Conservation (phyloP, 2,888 invertebrate genomes). For the Melanotus villosus region DNA sequence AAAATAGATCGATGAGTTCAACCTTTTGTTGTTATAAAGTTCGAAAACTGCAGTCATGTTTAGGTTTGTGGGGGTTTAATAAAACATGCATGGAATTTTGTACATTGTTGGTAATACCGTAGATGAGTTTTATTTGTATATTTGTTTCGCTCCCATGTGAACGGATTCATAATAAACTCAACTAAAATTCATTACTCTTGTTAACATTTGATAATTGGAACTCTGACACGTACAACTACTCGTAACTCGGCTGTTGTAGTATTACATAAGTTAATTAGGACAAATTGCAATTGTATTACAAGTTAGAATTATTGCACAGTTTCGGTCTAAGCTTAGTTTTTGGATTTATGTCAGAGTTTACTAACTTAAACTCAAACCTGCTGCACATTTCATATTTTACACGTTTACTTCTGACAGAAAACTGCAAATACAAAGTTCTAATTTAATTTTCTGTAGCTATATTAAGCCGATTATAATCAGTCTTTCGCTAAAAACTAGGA, state of each 20-base stretch:
- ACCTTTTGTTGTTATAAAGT: slow-evolving; percentile 7
- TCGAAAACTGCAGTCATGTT: background rate
- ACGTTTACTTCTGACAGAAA: too few relatives aligned
- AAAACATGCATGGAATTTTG: slow-evolving; percentile 16
- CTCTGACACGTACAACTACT: slow-evolving; percentile 15
- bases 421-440: too few relatives aligned
- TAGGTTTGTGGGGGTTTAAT: background rate
- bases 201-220: slow-evolving; percentile 23
- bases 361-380: too few relatives aligned
- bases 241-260: slow-evolving; percentile 8
- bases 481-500: too few relatives aligned
- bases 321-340: background rate
- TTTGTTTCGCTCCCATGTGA: slow-evolving; percentile 18
- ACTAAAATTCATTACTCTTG: slow-evolving; percentile 22
- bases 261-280: slow-evolving; percentile 12
- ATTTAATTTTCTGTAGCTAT: too few relatives aligned
- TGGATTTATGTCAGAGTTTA: background rate
- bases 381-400: background rate
- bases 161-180: slow-evolving; percentile 19
- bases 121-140: slow-evolving; percentile 4
- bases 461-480: too few relatives aligned
- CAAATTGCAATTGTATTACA: slow-evolving; percentile 6
- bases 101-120: background rate
- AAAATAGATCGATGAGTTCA: background rate
- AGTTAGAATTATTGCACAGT: slow-evolving; percentile 2